A percentile compares a stretch with the other conserved stretches of the same genome.
These are phyloP conservation scores for Charaxes varanes DNA, from an alignment of 1,140 invertebrate species.

Conservation along the genomic window DNA sequence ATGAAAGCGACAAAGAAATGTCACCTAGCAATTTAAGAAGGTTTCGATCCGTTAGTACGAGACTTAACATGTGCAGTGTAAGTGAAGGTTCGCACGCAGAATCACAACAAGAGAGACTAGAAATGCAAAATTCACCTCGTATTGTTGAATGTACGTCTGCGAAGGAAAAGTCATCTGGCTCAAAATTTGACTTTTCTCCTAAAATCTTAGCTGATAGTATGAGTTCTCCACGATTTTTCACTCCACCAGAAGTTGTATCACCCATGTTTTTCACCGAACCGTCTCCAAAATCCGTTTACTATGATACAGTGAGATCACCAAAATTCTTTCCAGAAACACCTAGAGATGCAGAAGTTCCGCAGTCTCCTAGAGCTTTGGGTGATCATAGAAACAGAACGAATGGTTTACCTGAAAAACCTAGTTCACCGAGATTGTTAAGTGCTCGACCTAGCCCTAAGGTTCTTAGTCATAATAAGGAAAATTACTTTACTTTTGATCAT, in stretches of 20 bases:
- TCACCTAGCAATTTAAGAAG: conserved; percentile 54
- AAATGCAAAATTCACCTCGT: conserved; percentile 64
- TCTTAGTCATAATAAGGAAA: conserved; percentile 62
- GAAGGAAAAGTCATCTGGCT: conserved; percentile 55
- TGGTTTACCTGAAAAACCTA: conserved; percentile 51
- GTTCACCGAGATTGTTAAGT: conserved; percentile 55
- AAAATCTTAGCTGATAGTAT: conserved; percentile 51
- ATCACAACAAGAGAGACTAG: conserved; percentile 45
- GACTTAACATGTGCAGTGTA: conserved; percentile 61
- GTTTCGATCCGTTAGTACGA: conserved; percentile 60
- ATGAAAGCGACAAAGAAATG: conserved; percentile 36
- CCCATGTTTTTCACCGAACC: conserved; percentile 65
- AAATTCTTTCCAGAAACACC: conserved; percentile 64
- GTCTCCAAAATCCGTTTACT: conserved; percentile 61
- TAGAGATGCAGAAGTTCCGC: conserved; percentile 45
- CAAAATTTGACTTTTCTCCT: conserved; percentile 65
- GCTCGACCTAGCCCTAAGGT: conserved; percentile 59
- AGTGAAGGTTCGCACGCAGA: conserved; percentile 44
- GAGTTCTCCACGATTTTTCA: conserved; percentile 60
- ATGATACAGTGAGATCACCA: conserved; percentile 57
- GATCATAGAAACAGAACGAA: conserved; percentile 60
- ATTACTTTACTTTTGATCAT: conserved; percentile 64
- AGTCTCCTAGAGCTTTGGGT: conserved; percentile 55
- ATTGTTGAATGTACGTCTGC: conserved; percentile 56
- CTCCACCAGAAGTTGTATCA: conserved; percentile 58